Percentiles rank a stretch among this genome's conserved stretches.
Evolutionary conservation across 1,140 invertebrate genomes (phyloP).

Genomic region (Melanaphis sacchari): DNA sequence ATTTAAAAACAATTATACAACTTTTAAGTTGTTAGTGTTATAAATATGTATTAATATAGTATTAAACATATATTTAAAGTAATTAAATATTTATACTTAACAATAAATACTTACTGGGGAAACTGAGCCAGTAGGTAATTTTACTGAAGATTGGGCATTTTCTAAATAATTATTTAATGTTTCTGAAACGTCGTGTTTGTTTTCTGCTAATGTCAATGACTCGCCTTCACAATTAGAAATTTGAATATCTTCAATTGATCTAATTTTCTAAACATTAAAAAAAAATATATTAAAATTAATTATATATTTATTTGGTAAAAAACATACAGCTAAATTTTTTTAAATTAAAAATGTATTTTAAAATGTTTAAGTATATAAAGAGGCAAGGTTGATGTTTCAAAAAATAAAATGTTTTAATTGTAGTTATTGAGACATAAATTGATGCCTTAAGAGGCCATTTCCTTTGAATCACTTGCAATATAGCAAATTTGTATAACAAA

Average conservation of each 20-base stretch:
- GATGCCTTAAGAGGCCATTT: background rate
- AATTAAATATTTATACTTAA: background rate
- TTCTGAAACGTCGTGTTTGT: slow-evolving; percentile 26
- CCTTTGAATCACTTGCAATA: too few species aligned
- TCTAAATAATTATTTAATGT: slow-evolving; percentile 32
- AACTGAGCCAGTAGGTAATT: slow-evolving; percentile 16
- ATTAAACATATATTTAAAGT: background rate
- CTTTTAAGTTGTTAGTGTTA: too few species aligned
- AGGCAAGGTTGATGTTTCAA: background rate
- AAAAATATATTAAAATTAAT: background rate
- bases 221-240: slow-evolving; percentile 37
- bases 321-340: too few species aligned
- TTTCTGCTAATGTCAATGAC: slow-evolving; percentile 9
- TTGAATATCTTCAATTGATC: slow-evolving; percentile 30
- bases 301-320: background rate
- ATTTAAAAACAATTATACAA: too few species aligned
- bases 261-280: slow-evolving; percentile 39
- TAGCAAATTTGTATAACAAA: too few species aligned
- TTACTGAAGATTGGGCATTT: slow-evolving; percentile 25
- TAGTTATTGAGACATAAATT: background rate
- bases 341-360: background rate
- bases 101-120: slow-evolving; percentile 34
- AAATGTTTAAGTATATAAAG: background rate
- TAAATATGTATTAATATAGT: background rate
- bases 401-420: background rate